Base-by-base conservation (phyloP, 2,113 vertebrate species). In the Crocuta crocuta region DNA sequence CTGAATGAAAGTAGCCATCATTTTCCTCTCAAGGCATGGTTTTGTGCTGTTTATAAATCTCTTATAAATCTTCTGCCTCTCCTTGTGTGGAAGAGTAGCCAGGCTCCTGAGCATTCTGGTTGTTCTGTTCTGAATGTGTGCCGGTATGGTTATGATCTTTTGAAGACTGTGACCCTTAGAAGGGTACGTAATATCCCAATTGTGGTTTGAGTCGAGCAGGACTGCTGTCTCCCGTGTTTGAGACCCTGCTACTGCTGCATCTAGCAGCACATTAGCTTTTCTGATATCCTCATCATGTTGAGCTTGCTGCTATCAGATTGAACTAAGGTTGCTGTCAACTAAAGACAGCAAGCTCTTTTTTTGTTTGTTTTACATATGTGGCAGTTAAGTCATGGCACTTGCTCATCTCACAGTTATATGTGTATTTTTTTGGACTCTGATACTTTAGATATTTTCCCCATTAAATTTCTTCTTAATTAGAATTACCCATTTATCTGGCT, bases 1-100 rank as follows among this genome's bases (percentile, higher is more conserved):
- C 85, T 94, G 39, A 81, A 35, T 82, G 87, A 97, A 95, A 65
- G 83, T 94, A 53, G 68, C 58, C 23, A 45, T 91, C 48, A 58
- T 95, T 76, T 96, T 93, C 63, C 65, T 92, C 43, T 26, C 28
- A 66, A 86, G 68, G 43, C n/a, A 23, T 63, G 45, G 11, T 89
- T 94, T 92, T 80, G 26, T 92, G 28, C 83, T 96, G 0, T 92
- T 95, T 97, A 65, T 87, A 92, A 83, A 66, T 89, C 48, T 43
- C 15, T 73, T 5, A 19, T 85, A 35, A 35, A 1, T 19, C 45
- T 76, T 55, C 24, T 71, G 13, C 35, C 82, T 73, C 80, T 86
- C 28, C 31, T 74, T 91, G 80, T 76, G 10, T 80, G 71, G 82
- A 87, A 19, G 13, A 43, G 26, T 92, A 19, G 70, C n/a, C n/a